A percentile compares a stretch with the other conserved stretches of the same genome.
These are phyloP conservation scores for Mirounga angustirostris DNA, from an alignment of 2,113 vertebrate genomes.

Conservation along the genomic window DNA sequence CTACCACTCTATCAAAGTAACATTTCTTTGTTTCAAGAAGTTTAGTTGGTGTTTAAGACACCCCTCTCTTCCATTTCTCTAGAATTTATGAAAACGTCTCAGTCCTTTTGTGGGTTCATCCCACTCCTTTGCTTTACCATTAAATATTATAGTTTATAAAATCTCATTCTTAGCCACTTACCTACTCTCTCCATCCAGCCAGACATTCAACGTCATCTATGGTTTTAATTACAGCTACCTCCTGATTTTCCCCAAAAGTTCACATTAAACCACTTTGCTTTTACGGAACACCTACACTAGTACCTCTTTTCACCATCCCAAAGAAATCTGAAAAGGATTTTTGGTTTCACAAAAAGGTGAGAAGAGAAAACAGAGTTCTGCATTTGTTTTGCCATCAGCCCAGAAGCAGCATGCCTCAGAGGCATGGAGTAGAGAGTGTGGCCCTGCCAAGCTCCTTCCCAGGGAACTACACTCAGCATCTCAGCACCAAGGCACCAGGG, in stretches of 20 bases:
- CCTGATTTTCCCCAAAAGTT: not conserved
- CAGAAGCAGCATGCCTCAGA: not conserved
- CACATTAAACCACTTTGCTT: not conserved
- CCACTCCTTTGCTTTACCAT: not conserved
- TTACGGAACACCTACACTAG: not conserved
- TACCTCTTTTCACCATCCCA: not conserved
- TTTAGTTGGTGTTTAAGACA: not conserved
- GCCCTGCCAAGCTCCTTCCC: not conserved
- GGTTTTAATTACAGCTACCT: not conserved
- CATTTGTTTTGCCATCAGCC: not conserved
- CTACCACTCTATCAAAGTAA: not conserved
- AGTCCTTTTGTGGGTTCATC: not conserved
- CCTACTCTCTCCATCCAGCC: not conserved
- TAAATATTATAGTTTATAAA: not conserved
- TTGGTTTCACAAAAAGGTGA: not conserved
- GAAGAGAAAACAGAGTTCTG: not conserved
- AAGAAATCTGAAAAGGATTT: not conserved
- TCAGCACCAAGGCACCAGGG: not conserved
- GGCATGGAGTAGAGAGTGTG: not conserved
- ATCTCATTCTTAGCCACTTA: not conserved
- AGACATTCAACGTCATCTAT: not conserved
- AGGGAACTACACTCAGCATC: not conserved
- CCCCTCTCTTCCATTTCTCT: not conserved
- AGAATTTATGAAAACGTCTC: not conserved
- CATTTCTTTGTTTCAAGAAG: not conserved